Conservation (phyloP, 2,888 invertebrate genomes). For the Lasius fuliginosus region DNA sequence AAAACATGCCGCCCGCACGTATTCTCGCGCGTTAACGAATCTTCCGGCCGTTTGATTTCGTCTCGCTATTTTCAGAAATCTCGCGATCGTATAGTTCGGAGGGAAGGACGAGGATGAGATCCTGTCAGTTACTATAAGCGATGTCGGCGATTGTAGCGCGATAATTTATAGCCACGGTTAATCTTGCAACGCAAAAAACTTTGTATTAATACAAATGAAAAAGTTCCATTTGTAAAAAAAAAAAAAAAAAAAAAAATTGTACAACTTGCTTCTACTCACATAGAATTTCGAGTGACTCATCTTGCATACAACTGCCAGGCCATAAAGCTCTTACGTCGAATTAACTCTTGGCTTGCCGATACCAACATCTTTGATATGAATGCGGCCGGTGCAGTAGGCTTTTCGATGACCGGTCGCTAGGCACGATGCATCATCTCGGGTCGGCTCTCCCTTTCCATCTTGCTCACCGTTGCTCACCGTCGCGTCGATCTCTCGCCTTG, state of each 20-base stretch:
- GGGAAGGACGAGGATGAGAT: not conserved
- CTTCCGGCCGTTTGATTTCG: conserved; percentile 38
- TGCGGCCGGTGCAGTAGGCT: conserved; percentile 64
- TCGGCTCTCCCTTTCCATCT: conserved; percentile 50
- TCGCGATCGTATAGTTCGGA: conserved; percentile 2
- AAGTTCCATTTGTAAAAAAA: not conserved
- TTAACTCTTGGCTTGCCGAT: conserved; percentile 21
- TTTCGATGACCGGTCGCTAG: conserved; percentile 70
- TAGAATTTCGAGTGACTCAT: not conserved
- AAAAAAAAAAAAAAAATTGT: not conserved
- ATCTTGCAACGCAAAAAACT: not conserved
- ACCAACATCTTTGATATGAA: conserved; percentile 43
- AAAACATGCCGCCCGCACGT: conserved; percentile 47
- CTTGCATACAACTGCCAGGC: not conserved
- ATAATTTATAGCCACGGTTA: conserved; percentile 19
- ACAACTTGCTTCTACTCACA: not conserved
- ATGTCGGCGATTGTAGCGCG: not conserved
- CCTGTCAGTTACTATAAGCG: conserved; percentile 21
- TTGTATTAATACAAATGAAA: not conserved
- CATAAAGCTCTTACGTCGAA: not conserved
- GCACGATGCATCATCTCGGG: conserved; percentile 80
- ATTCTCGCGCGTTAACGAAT: conserved; percentile 52
- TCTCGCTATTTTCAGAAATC: not conserved
- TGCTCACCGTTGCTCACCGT: conserved; percentile 8
- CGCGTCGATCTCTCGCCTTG: conserved; percentile 41